Percentiles rank a stretch among this genome's conserved stretches.
Conservation (phyloP, 2,888 invertebrate genomes). For the Cerastoderma edule region DNA sequence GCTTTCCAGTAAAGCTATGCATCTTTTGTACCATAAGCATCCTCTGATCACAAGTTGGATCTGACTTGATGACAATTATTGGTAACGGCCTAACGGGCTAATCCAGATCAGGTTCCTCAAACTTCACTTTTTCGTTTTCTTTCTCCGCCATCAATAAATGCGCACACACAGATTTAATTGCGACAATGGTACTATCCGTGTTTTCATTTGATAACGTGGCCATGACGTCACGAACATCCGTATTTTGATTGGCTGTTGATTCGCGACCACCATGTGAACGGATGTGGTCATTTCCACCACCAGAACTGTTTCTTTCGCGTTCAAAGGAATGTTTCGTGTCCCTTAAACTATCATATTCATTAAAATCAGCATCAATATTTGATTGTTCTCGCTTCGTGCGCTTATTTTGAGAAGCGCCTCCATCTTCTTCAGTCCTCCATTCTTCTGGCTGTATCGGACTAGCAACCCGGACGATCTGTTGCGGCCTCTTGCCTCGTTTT, state of each 20-base stretch:
- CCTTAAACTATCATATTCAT: not conserved
- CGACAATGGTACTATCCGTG: slow-evolving; percentile 21
- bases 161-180: slow-evolving; percentile 34
- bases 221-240: not conserved
- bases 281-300: not conserved
- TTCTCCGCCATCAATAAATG: slow-evolving; percentile 9
- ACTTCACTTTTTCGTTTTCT: not conserved
- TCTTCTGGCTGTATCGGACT: slow-evolving; percentile 14
- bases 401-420: not conserved
- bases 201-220: no score
- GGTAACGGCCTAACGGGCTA: not conserved
- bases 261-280: no score
- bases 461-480: slow-evolving; percentile 26
- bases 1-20: no score
- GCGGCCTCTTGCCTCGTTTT: slow-evolving; percentile 45
- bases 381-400: not conserved
- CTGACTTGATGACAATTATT: no score
- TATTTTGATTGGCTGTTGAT: slow-evolving; percentile 21
- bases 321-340: not conserved
- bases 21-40: no score
- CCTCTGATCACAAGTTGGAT: no score
- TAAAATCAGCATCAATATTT: not conserved
- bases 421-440: not conserved
- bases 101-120: slow-evolving; percentile 15
- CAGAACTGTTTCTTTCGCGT: no score